A percentile compares a stretch with the other conserved stretches of the same genome.
Evolutionary conservation across 1,140 invertebrate genomes (phyloP).

Genomic region (Leucophenga varia): DNA sequence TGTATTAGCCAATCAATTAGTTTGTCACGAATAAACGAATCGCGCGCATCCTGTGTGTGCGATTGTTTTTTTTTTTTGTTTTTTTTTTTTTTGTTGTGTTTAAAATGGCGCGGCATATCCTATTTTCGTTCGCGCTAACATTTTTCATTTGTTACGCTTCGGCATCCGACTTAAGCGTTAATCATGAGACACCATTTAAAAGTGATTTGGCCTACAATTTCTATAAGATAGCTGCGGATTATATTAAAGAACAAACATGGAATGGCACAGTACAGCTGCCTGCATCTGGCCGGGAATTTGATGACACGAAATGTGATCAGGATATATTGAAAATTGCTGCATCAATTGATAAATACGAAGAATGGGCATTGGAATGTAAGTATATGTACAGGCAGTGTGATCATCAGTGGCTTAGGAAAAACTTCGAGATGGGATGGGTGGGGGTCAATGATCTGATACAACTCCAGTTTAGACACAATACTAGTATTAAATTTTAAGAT

Average conservation of each 20-base stretch:
- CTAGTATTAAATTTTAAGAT: neutral
- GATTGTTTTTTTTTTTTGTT: too few species aligned
- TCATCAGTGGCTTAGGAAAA: too few species aligned
- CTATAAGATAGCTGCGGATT: constrained; percentile 17
- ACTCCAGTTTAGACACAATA: neutral
- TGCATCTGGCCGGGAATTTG: constrained; percentile 1
- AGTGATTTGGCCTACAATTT: constrained; percentile 36
- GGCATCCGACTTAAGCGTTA: constrained; percentile 25
- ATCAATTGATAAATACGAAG: constrained; percentile 31
- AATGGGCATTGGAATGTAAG: constrained; percentile 46
- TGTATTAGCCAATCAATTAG: too few species aligned
- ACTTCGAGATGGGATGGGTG: too few species aligned
- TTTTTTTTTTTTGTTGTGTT: too few species aligned
- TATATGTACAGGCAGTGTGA: neutral
- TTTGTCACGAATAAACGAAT: too few species aligned
- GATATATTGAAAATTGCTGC: constrained; percentile 28
- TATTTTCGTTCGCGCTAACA: too few species aligned
- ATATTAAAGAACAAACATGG: neutral
- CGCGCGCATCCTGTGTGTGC: too few species aligned
- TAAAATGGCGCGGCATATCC: too few species aligned
- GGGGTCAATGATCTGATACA: too few species aligned
- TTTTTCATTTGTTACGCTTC: too few species aligned
- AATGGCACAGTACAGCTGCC: constrained; percentile 3
- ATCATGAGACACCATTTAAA: constrained; percentile 22
- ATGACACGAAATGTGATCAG: constrained; percentile 20